Conservation (phyloP, 2,888 invertebrate species). For the Amorpha juglandis region DNA sequence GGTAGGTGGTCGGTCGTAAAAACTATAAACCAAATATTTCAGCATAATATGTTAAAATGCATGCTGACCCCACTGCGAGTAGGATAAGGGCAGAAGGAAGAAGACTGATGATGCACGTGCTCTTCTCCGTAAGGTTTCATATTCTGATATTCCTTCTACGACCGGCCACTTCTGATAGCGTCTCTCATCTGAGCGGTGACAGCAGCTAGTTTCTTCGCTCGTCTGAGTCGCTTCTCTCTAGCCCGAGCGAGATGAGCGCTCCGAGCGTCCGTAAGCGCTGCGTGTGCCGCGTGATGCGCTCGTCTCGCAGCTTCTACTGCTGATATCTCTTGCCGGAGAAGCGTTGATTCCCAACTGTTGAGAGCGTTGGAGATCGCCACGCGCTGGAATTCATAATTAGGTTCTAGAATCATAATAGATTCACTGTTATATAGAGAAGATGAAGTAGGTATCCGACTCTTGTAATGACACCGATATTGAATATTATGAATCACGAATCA, state of each 20-base stretch:
- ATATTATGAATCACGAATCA: too few species aligned
- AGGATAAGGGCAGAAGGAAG: too few species aligned
- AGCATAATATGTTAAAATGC: too few species aligned
- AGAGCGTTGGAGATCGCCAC: constrained; percentile 68
- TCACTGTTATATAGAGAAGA: neutral
- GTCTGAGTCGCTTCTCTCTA: constrained; percentile 41
- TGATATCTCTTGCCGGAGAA: constrained; percentile 57
- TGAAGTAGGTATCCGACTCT: too few species aligned
- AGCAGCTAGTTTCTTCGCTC: constrained; percentile 56
- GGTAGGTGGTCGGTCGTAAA: too few species aligned
- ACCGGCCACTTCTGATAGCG: constrained; percentile 44
- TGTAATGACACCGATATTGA: too few species aligned
- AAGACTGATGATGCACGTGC: too few species aligned
- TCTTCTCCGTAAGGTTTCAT: too few species aligned
- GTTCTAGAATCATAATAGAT: neutral
- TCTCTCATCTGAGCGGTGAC: constrained; percentile 65
- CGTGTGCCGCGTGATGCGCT: constrained; percentile 55
- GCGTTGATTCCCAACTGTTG: constrained; percentile 59
- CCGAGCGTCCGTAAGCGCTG: constrained; percentile 54
- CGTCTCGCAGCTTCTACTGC: constrained; percentile 58
- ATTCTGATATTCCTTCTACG: neutral
- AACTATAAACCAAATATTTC: too few species aligned
- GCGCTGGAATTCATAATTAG: constrained; percentile 51
- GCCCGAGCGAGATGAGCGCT: constrained; percentile 49
- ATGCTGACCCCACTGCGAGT: too few species aligned